Base-by-base conservation (phyloP, 2,797 vertebrate genomes). In the Darevskia mixta region DNA sequence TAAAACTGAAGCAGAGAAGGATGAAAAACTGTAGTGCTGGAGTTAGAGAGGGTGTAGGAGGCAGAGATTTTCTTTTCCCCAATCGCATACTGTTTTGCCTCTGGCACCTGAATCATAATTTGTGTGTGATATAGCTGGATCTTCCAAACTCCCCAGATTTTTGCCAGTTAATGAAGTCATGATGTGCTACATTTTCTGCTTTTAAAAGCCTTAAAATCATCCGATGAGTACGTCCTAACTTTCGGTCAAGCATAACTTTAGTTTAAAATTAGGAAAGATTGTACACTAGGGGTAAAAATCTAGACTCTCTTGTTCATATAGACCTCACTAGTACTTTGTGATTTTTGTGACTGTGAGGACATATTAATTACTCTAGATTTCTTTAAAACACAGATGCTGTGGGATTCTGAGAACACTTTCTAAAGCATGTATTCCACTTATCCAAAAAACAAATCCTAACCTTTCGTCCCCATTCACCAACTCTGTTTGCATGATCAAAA, bases 261-360 rank as follows among this genome's bases (percentile, higher is more conserved):
- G 0, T 69, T 35, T 92, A 88, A 75, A 83, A 86, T 79, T 43
- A 61, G 91, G 72, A 10, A 88, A 61, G 64, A n/a, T 8, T 38
- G 29, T 78, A 86, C 49, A 43, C 29, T 81, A 43, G 45, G 67
- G 66, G 82, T 76, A 23, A 29, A 72, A 29, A 87, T 61, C 64
- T 61, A 61, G 23, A 35, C 43, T 55, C 18, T 58, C 25, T 69
- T 83, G 38, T 17, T 87, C 32, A 38, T 67, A 49, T 17, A 55
- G 17, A 71, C 17, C 17, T 77, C 13, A 29, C 4, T 78, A 35
- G 3, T 55, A 29, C 25, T 77, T 20, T 78, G 8, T 66, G 7
- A n/a, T n/a, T 79, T 88, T 79, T 79, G 29, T 69, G 41, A 49
- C 32, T 38, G 9, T 25, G 43, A 83, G 55, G 58, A 58, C 8